Conservation (phyloP, 2,888 invertebrate species). For the Caenorhabditis uteleia region DNA sequence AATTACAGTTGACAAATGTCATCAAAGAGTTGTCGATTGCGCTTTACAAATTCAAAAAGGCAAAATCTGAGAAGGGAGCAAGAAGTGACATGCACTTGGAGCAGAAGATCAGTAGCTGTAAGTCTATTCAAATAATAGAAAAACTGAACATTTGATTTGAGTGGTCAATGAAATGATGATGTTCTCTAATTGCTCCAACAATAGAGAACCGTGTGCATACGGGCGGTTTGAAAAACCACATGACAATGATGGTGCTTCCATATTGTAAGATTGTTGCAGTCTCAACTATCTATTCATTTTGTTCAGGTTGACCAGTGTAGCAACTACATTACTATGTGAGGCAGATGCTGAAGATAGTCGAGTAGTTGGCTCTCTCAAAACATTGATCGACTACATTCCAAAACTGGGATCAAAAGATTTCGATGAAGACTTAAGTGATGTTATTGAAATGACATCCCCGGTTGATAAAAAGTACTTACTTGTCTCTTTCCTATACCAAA, state of each 20-base stretch:
- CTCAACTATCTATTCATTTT: background rate
- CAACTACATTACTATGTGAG: constrained; percentile 62
- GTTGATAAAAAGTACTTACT: constrained; percentile 46
- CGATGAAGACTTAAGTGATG: constrained; percentile 40
- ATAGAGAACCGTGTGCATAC: constrained; percentile 55
- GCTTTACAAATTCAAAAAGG: constrained; percentile 41
- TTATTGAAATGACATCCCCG: constrained; percentile 40
- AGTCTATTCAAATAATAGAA: background rate
- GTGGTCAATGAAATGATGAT: constrained; percentile 52
- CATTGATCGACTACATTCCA: constrained; percentile 21
- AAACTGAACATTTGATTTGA: constrained; percentile 17
- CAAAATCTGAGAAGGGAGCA: constrained; percentile 1
- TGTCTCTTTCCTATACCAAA: constrained; percentile 48
- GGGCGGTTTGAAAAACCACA: constrained; percentile 54
- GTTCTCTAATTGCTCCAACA: constrained; percentile 57
- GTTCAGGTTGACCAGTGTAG: constrained; percentile 55
- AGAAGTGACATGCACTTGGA: background rate
- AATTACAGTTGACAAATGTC: constrained; percentile 47
- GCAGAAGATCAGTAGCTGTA: background rate
- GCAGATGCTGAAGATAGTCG: constrained; percentile 54
- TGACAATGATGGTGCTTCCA: constrained; percentile 41
- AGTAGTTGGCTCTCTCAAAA: constrained; percentile 56
- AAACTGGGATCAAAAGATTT: constrained; percentile 21
- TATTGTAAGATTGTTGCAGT: constrained; percentile 38
- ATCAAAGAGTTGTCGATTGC: constrained; percentile 45